Conservation (phyloP, 2,888 invertebrate genomes). For the Perizoma affinitatum region DNA sequence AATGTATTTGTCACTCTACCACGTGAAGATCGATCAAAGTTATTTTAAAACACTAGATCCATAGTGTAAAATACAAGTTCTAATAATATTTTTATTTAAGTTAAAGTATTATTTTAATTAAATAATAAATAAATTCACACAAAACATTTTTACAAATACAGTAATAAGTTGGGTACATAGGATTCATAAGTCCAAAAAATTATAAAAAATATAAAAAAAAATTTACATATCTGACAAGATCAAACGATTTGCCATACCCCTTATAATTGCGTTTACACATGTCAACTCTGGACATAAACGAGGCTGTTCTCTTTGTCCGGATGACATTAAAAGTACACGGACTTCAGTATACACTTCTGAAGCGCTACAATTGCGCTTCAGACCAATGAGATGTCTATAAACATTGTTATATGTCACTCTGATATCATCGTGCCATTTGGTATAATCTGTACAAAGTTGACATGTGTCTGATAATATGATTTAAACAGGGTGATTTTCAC, state of each 20-base stretch:
- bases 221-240: neutral
- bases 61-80: too few relatives aligned
- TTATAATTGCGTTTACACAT: slow-evolving; percentile 3
- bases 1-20: too few relatives aligned
- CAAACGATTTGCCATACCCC: slow-evolving; percentile 1
- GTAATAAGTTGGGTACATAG: too few relatives aligned
- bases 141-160: neutral
- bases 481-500: slow-evolving; percentile 4
- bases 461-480: slow-evolving; percentile 3
- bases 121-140: too few relatives aligned
- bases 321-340: slow-evolving; percentile 6
- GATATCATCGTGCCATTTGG: slow-evolving; percentile 1
- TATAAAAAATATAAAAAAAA: too few relatives aligned
- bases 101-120: too few relatives aligned
- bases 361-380: neutral
- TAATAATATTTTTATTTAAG: too few relatives aligned
- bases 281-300: slow-evolving; percentile 10
- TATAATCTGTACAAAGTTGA: slow-evolving; percentile 10
- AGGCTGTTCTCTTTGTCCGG: too few relatives aligned
- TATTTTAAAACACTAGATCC: too few relatives aligned
- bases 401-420: slow-evolving; percentile 4
- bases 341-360: slow-evolving; percentile 1
- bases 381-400: slow-evolving; percentile 3
- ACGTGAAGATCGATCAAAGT: too few relatives aligned
- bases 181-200: too few relatives aligned